Base-by-base conservation (phyloP, 2,797 vertebrate species). In the Hybognathus amarus region DNA sequence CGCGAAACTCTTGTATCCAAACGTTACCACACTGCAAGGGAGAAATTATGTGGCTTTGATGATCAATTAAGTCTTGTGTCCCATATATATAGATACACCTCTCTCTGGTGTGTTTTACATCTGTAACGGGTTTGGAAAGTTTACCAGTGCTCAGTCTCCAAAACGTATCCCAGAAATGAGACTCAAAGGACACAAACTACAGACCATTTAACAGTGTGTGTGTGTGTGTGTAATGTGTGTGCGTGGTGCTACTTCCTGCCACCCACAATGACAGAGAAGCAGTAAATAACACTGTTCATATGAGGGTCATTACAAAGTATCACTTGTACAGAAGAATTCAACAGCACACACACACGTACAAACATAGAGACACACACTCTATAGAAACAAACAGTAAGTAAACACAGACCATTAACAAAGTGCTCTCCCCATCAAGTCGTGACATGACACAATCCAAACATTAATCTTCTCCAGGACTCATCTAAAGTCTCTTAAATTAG, bases 281-380 rank as follows among this genome's bases (percentile, higher is more conserved):
- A 89, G 86, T 86, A 87, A 79, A 87, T 86, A n/a, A n/a, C n/a
- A 83, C 85, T 87, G 85, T 87, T 90, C 90, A 89, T 73, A 71
- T 45, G 86, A 91, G 91, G 90, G 92, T 89, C 87, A 91, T 93
- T 91, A 91, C 89, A 45, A 86, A 83, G 81, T 69, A 56, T 89
- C 84, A 74, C 87, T 86, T 38, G 27, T 91, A 90, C 85, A 77
- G 87, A 88, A 90, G 89, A 92, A 91, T 90, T 27, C 12, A n/a
- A 47, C 61, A 24, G n/a, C 20, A 47, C 50, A 74, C 71, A 36
- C 68, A 61, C 75, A 67, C 78, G 30, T 30, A 30, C 11, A 22
- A 13, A 22, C 18, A 64, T 18, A n/a, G n/a, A 30, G 11, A 42
- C 40, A 42, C 40, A 42, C 40, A 42, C 40, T 42, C n/a, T 42